Base-by-base conservation (phyloP, 2,113 vertebrate species). In the Capreolus pygargus region DNA sequence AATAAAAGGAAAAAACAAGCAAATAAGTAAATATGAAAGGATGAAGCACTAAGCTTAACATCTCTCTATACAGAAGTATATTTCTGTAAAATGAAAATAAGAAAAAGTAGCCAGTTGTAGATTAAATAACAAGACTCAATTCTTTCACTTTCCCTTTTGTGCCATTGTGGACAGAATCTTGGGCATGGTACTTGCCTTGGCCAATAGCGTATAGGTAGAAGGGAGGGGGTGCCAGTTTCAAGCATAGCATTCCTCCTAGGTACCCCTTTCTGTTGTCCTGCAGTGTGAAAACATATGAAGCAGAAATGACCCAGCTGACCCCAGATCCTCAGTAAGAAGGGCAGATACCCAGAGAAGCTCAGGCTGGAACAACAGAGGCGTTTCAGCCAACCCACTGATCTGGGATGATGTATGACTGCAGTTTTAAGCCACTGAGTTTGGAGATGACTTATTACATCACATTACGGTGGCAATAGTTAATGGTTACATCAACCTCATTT, bases 231-330 rank as follows among this genome's bases (percentile, higher is more conserved):
- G 3, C 2, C 17, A 19, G 21, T 15, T 78, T 28, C 10, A 76
- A 86, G 12, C 28, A 13, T 23, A 54, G 11, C 30, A 43, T 86
- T 50, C 8, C 39, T 84, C 57, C 28, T 93, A 28, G 50, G 8
- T 5, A 19, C 7, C 13, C 33, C 3, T 30, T 45, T 17, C 10
- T 78, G 7, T 19, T 86, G 25, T 55, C 13, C 3, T 39, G 1
- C 0, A 27, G 1, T n/a, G 2, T 39, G 47, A 64, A 55, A 7
- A 36, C 8, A 16, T 30, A 17, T 0, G 6, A 33, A 64, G 25
- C 33, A 60, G 64, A 33, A n/a, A 14, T 30, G 7, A 15, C 1
- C 4, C 5, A 30, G 25, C 1, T 74, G 45, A 91, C 3, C 45
- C 11, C 5, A 87, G 43, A 78, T 23, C 14, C 58, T 2, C n/a